These are phyloP conservation scores for Chymomyza procnemis DNA, from an alignment of 2,888 invertebrate species.

Conservation along the genomic window DNA sequence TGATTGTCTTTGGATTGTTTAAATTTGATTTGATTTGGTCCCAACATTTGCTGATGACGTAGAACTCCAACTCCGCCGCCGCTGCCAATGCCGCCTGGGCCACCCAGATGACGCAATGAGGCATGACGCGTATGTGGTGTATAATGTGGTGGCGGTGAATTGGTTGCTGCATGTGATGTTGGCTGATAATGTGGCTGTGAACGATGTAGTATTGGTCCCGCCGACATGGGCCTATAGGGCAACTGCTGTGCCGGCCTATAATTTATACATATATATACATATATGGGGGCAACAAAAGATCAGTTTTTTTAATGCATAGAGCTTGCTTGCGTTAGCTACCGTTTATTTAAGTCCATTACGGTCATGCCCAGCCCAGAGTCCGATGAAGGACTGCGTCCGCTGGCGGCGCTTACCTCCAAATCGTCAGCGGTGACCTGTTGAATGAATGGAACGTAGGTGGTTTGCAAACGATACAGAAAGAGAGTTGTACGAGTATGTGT, in stretches of 20 bases:
- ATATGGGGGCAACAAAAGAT: slow-evolving; percentile 33
- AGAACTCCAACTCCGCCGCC: slow-evolving; percentile 13
- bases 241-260: slow-evolving; percentile 77
- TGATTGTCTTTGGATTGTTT: slow-evolving; percentile 73
- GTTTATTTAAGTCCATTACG: slow-evolving; percentile 86
- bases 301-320: slow-evolving; percentile 28
- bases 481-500: neutral
- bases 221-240: slow-evolving; percentile 79
- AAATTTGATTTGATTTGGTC: slow-evolving; percentile 62
- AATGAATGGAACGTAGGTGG: slow-evolving; percentile 56
- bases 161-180: slow-evolving; percentile 43
- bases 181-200: slow-evolving; percentile 70
- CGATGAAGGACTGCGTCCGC: slow-evolving; percentile 92
- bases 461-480: slow-evolving; percentile 61
- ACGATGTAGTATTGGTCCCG: slow-evolving; percentile 78
- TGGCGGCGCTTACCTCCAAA: slow-evolving; percentile 79
- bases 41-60: slow-evolving; percentile 34
- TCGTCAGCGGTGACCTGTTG: slow-evolving; percentile 78
- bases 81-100: slow-evolving; percentile 49
- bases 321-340: slow-evolving; percentile 78
- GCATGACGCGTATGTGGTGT: slow-evolving; percentile 59
- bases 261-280: slow-evolving; percentile 19
- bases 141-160: slow-evolving; percentile 50
- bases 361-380: slow-evolving; percentile 96
- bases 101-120: slow-evolving; percentile 78